Percentiles rank a stretch among this genome's conserved stretches.
Evolutionary conservation across 2,797 vertebrate genomes (phyloP).

Genomic region (Phrynocephalus guinanensis): DNA sequence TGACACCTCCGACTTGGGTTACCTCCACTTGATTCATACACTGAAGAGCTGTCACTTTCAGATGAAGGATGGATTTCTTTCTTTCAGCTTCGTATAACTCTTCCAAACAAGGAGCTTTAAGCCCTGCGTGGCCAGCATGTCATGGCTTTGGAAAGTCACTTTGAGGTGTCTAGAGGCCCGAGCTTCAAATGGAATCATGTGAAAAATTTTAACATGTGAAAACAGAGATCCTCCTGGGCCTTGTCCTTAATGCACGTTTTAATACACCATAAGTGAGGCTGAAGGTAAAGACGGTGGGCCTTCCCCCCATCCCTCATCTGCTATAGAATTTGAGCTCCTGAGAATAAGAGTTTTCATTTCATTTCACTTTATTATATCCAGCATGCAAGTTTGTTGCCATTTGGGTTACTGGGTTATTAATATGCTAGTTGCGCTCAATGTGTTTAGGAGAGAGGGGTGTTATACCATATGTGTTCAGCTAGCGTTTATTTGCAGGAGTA

Average conservation of each 20-base stretch:
- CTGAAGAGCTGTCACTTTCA: conserved; percentile 24
- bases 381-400: neutral
- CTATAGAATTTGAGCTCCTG: neutral
- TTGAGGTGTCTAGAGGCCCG: conserved; percentile 12
- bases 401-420: neutral
- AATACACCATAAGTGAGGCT: neutral
- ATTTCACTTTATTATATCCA: neutral
- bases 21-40: conserved; percentile 41
- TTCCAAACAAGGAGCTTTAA: conserved; percentile 45
- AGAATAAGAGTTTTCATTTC: neutral
- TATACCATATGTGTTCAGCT: neutral
- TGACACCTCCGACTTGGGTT: conserved; percentile 42
- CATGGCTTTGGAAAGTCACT: conserved; percentile 21
- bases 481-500: conserved; percentile 1
- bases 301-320: neutral
- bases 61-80: conserved; percentile 26
- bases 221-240: neutral
- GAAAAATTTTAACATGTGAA: conserved; percentile 34
- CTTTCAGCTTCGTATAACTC: conserved; percentile 28
- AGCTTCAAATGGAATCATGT: neutral
- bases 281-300: neutral
- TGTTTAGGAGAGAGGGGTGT: neutral
- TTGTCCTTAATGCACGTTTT: neutral
- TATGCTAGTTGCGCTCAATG: neutral
- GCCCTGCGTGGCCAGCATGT: neutral